These are phyloP conservation scores for Petaurus breviceps DNA, from an alignment of 2,113 vertebrate species.

Conservation along the genomic window DNA sequence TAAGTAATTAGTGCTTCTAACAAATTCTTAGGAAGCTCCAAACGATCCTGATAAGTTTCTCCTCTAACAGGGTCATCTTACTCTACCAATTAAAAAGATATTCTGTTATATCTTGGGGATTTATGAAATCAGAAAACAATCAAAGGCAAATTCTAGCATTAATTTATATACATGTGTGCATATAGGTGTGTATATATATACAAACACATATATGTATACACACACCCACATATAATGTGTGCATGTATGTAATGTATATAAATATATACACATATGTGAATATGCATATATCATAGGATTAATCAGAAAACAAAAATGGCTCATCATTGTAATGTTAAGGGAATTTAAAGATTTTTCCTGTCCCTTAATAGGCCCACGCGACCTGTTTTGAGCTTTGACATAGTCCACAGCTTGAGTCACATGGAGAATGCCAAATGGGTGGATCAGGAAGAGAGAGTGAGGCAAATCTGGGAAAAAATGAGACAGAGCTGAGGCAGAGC, in stretches of 20 bases:
- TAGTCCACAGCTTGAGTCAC: too few relatives aligned
- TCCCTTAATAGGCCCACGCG: too few relatives aligned
- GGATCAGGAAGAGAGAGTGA: too few relatives aligned
- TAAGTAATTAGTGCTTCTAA: background rate
- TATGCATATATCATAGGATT: background rate
- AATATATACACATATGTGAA: background rate
- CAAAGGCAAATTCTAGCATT: background rate
- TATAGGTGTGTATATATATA: too few relatives aligned
- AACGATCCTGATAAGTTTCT: background rate
- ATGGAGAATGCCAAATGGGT: too few relatives aligned
- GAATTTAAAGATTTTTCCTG: too few relatives aligned
- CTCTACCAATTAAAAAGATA: background rate
- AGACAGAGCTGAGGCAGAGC: too few relatives aligned
- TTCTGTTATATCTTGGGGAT: background rate
- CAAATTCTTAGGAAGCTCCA: background rate
- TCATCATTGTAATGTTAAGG: background rate
- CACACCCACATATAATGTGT: background rate
- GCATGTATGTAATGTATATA: background rate
- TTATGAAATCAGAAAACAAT: background rate
- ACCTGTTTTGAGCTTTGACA: too few relatives aligned
- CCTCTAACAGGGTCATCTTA: background rate
- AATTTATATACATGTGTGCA: background rate
- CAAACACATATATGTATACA: too few relatives aligned
- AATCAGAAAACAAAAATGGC: slow-evolving; percentile 1
- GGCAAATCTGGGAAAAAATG: too few relatives aligned